Percentiles rank a stretch among this genome's conserved stretches.
Evolutionary conservation across 2,797 vertebrate genomes (phyloP).

Genomic region (Pangasius sanitwongsei): DNA sequence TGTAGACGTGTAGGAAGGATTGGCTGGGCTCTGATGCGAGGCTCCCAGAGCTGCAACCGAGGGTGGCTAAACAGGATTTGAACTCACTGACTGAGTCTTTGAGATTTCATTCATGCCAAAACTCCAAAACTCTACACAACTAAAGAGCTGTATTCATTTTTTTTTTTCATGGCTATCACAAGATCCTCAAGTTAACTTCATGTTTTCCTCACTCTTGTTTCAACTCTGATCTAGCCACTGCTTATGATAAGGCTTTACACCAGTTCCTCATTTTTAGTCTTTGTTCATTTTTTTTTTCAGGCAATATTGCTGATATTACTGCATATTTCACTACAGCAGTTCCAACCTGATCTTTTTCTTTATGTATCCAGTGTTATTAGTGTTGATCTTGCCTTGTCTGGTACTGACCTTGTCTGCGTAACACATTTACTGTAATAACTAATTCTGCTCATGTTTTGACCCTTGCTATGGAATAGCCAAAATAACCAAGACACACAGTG

Average conservation of each 20-base stretch:
- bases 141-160: constrained; percentile 9
- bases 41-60: constrained; percentile 53
- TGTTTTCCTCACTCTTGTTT: background rate
- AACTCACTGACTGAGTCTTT: constrained; percentile 42
- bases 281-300: background rate
- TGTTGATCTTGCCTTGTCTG: background rate
- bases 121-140: constrained; percentile 24
- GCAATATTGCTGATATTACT: background rate
- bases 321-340: background rate
- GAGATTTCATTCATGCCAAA: constrained; percentile 48
- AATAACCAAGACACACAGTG: background rate
- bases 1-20: constrained; percentile 71
- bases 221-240: background rate
- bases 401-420: background rate
- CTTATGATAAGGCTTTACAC: background rate
- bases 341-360: background rate
- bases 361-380: background rate
- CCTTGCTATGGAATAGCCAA: background rate
- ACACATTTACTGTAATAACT: background rate
- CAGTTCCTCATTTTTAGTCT: background rate
- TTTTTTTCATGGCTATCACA: background rate
- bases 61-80: constrained; percentile 54
- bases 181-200: background rate
- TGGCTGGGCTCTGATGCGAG: constrained; percentile 70
- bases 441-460: background rate